Percentiles rank a stretch among this genome's conserved stretches.
phyloP scores from a whole-genome alignment of 1,140 invertebrate genomes.

The Propsilocerus akamusi region DNA sequence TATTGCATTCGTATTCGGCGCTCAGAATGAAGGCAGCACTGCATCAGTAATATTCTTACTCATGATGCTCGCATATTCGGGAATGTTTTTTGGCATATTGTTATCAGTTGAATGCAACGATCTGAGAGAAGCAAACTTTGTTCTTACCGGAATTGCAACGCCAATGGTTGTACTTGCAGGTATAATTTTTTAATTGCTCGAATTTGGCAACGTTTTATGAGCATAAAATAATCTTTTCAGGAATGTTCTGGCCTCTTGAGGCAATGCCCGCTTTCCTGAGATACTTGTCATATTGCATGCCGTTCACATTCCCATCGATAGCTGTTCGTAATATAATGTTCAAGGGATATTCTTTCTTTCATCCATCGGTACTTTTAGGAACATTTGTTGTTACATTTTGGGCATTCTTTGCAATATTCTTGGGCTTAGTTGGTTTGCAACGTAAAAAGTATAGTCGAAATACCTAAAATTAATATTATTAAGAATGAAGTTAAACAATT shows the following conservation, averaged over 20 bases:
- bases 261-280: conserved; percentile 32
- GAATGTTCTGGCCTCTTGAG: conserved; percentile 68
- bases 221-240: conserved; percentile 24
- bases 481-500: no score
- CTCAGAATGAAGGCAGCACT: conserved; percentile 38
- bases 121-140: conserved; percentile 63
- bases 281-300: conserved; percentile 29
- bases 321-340: conserved; percentile 34
- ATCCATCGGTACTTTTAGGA: neutral
- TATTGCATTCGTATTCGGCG: conserved; percentile 35
- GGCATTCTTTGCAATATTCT: neutral
- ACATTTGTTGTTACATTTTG: neutral
- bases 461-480: neutral
- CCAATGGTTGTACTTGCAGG: conserved; percentile 33
- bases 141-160: conserved; percentile 70
- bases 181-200: neutral
- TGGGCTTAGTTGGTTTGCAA: neutral
- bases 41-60: conserved; percentile 30
- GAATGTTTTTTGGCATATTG: conserved; percentile 46
- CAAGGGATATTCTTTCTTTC: conserved; percentile 25
- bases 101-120: conserved; percentile 59
- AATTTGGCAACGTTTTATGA: neutral
- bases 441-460: conserved; percentile 1
- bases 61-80: conserved; percentile 40
- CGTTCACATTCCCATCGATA: conserved; percentile 36